Evolutionary conservation across 2,888 invertebrate species (phyloP), one percentile per base, ranked within the genome.

Genomic region (Bruchidius siliquastri): DNA sequence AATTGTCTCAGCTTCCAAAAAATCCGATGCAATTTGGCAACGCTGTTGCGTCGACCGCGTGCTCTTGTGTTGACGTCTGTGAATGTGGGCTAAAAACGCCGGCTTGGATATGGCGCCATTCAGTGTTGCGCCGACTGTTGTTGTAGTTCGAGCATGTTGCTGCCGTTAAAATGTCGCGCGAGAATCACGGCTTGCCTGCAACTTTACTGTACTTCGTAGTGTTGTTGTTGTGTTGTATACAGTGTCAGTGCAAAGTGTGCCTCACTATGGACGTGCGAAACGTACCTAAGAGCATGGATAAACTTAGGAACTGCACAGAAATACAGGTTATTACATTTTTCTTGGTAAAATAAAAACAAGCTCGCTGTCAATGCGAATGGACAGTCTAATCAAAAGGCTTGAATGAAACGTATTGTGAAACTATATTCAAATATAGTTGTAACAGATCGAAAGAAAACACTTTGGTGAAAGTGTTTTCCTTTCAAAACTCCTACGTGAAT

Each of bases 261-360:
- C 84, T 84, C 69, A 88, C 88, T 76, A 86, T 90, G 74, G 91
- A 91, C 80, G 88, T 92, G 73, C 87, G 92, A 70, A 91, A 90
- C 80, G 79, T 81, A 6, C 87, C 88, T 67, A 83, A 83, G 71
- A 86, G 91, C 69, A 76, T 83, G 67, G 78, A 83, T 2, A 83
- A 85, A 71, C 82, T 94, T 75, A 83, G 87, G 71, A 90, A 90
- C 79, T 96, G 95, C 83, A 90, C 90, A 0, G 92, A 96, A 0
- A 90, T 98, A 49, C 49, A 49, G 49, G 49, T 49, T 3, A 30
- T 30, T 30, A n/a, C n/a, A n/a, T n/a, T n/a, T n/a, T n/a, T n/a
- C n/a, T n/a, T n/a, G n/a, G n/a, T n/a, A n/a, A n/a, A n/a, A n/a
- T n/a, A n/a, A n/a, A n/a, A n/a, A n/a, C n/a, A n/a, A n/a, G n/a